A percentile compares a stretch with the other conserved stretches of the same genome.
Evolutionary conservation across 2,888 invertebrate genomes (phyloP).

Genomic region (Agrilus cyanescens): DNA sequence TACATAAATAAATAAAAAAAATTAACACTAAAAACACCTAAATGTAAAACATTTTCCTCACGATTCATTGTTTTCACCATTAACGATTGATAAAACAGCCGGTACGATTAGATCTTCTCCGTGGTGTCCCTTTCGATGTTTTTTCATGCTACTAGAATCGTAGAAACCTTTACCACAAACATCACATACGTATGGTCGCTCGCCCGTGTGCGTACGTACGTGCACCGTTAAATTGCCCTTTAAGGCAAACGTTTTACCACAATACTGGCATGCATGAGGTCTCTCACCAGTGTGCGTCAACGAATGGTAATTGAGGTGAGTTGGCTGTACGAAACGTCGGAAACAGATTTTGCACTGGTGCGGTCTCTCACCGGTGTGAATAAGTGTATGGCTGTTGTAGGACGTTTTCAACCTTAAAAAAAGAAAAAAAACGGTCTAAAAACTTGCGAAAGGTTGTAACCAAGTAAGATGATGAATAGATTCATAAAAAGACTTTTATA

Average conservation of each 20-base stretch:
- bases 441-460: conserved; percentile 11
- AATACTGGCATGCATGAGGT: conserved; percentile 12
- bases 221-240: conserved; percentile 17
- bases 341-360: conserved; percentile 13
- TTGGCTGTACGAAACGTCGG: conserved; percentile 9
- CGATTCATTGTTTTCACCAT: too few species aligned
- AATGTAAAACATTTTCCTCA: too few species aligned
- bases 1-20: too few species aligned
- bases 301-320: conserved; percentile 13
- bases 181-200: conserved; percentile 16
- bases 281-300: conserved; percentile 13
- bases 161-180: conserved; percentile 16
- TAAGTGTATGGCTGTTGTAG: conserved; percentile 24
- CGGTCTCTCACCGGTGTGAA: conserved; percentile 27
- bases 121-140: conserved; percentile 13
- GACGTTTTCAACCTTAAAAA: conserved; percentile 13
- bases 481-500: conserved; percentile 9
- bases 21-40: too few species aligned
- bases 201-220: conserved; percentile 16
- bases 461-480: conserved; percentile 11
- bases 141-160: conserved; percentile 17
- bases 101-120: too few species aligned
- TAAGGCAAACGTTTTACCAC: conserved; percentile 12
- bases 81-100: too few species aligned
- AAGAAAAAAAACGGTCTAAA: conserved; percentile 13